Conservation (phyloP, 2,113 vertebrate genomes). For the Protomyctophum bolini region DNA sequence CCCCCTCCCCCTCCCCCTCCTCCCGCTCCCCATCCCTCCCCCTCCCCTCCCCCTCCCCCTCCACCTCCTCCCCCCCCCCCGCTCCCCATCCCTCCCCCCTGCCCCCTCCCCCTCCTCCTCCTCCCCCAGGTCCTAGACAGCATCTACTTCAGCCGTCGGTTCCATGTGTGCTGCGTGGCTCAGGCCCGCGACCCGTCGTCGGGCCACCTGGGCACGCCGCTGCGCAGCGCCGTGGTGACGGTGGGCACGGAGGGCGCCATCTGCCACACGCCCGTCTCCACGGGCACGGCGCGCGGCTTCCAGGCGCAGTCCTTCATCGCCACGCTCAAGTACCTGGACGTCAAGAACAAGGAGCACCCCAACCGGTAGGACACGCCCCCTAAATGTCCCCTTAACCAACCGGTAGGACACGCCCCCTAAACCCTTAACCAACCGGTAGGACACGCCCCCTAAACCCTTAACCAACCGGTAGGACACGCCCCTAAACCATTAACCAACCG, state of each 20-base stretch:
- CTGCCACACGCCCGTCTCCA: conserved; percentile 95
- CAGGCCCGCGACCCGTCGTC: conserved; percentile 90
- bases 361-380: conserved; percentile 77
- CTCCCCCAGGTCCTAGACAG: conserved; percentile 90
- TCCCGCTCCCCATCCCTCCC: background rate
- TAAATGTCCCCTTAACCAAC: no score
- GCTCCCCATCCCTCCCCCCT: no score
- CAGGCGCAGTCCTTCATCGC: conserved; percentile 98
- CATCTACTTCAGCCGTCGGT: conserved; percentile 96
- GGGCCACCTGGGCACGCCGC: conserved; percentile 89
- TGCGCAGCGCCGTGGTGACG: conserved; percentile 90
- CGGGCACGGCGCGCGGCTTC: conserved; percentile 92
- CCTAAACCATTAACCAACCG: no score
- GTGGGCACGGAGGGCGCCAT: conserved; percentile 94
- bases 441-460: no score
- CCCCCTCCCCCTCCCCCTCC: no score
- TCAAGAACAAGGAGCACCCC: conserved; percentile 97
- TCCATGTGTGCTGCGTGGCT: conserved; percentile 94
- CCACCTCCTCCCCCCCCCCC: no score
- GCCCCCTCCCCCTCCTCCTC: no score
- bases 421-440: no score
- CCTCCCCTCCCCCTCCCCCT: no score
- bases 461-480: no score
- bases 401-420: no score
- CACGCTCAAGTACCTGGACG: conserved; percentile 93